Percentiles rank a stretch among this genome's conserved stretches.
phyloP scores from a whole-genome alignment of 2,797 vertebrate genomes.

The Anguilla pacifica region DNA sequence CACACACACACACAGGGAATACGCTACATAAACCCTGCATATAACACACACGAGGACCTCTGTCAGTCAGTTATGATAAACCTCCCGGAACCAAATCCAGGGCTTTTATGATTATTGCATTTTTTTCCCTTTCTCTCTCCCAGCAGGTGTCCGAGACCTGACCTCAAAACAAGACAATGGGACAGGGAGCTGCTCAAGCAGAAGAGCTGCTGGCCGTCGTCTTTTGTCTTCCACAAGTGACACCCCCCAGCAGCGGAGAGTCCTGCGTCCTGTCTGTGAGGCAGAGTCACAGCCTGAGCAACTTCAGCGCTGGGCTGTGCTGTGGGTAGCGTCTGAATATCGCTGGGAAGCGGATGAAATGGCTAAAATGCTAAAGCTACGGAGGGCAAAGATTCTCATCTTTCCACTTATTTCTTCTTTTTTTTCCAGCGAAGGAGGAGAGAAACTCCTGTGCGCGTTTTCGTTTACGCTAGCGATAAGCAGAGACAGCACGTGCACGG shows the following conservation, averaged over 20 bases:
- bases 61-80: conserved; percentile 20
- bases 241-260: neutral
- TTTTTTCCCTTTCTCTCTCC: conserved; percentile 26
- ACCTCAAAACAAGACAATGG: conserved; percentile 49
- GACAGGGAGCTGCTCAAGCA: conserved; percentile 16
- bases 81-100: conserved; percentile 14
- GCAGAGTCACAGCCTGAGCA: neutral
- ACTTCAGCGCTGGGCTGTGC: neutral
- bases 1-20: neutral
- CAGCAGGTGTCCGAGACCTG: conserved; percentile 48
- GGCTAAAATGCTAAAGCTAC: neutral
- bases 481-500: neutral
- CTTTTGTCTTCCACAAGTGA: conserved; percentile 1
- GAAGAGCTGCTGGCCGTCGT: conserved; percentile 1
- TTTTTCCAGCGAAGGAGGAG: neutral
- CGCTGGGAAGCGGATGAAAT: neutral
- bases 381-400: neutral
- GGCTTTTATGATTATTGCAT: conserved; percentile 25
- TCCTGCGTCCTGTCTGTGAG: neutral
- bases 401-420: neutral
- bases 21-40: neutral
- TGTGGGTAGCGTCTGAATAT: neutral
- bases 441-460: neutral
- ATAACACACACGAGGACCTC: neutral
- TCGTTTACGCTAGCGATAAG: neutral